Conservation (phyloP, 2,113 vertebrate species). For the Cacatua alba region DNA sequence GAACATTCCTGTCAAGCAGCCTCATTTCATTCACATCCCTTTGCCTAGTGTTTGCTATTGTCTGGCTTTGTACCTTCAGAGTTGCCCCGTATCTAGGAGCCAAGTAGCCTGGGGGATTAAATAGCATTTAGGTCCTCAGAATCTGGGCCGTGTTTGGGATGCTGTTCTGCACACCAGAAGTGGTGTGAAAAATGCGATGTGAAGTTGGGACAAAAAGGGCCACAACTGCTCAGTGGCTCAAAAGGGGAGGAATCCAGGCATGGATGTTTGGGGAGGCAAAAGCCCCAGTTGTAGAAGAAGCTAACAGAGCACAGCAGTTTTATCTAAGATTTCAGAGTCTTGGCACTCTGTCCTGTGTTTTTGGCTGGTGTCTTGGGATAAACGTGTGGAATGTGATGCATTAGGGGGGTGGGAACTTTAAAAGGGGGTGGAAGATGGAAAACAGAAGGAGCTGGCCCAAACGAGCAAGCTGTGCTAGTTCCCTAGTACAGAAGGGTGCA, state of each 20-base stretch:
- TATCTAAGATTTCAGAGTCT: not conserved
- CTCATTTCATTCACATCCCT: not conserved
- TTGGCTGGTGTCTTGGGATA: constrained; percentile 6
- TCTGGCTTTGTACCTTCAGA: not conserved
- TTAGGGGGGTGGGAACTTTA: not conserved
- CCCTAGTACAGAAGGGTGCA: not conserved
- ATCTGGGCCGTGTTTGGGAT: not conserved
- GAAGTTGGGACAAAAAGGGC: not conserved
- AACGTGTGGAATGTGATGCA: not conserved
- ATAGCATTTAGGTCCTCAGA: not conserved
- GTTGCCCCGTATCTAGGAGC: not conserved
- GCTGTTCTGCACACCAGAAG: not conserved
- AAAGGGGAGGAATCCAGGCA: not conserved
- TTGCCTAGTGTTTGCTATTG: not conserved
- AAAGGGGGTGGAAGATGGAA: not conserved
- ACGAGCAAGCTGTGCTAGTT: not conserved
- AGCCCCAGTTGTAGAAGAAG: not conserved
- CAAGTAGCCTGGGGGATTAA: not conserved
- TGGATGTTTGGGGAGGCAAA: not conserved
- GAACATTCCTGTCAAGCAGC: not conserved
- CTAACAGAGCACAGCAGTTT: not conserved
- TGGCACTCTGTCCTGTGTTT: not conserved
- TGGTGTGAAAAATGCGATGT: not conserved
- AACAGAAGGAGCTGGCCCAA: not conserved
- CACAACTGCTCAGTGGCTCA: not conserved